Percentiles rank a stretch among this genome's conserved stretches.
Conservation (phyloP, 2,888 invertebrate genomes). For the Napeogenes inachia region DNA sequence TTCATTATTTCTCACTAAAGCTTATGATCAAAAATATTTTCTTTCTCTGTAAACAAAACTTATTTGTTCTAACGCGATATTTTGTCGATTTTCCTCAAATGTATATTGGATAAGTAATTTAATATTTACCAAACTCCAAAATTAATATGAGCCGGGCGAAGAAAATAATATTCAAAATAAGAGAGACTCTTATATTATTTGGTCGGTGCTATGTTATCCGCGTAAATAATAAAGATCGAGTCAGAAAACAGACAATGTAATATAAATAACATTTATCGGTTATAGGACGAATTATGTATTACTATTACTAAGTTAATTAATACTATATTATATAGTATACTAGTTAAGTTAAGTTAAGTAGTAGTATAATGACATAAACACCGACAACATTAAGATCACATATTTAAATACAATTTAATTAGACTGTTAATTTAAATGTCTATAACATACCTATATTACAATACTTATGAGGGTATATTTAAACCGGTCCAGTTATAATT, state of each 20-base stretch:
- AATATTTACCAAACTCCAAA: conserved; percentile 6
- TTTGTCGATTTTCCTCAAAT: conserved; percentile 3
- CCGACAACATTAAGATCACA: no score
- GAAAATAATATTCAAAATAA: conserved; percentile 7
- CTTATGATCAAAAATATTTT: background rate
- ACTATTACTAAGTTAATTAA: no score
- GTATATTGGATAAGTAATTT: conserved; percentile 8
- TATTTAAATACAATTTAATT: conserved; percentile 8
- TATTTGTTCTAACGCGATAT: background rate
- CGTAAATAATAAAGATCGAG: background rate
- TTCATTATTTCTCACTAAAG: background rate
- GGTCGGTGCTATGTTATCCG: conserved; percentile 4
- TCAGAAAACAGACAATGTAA: background rate
- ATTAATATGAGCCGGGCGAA: conserved; percentile 2
- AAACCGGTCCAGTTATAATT: conserved; percentile 48
- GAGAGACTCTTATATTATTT: conserved; percentile 2
- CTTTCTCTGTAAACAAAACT: conserved; percentile 1
- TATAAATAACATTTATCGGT: no score
- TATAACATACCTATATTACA: conserved; percentile 15
- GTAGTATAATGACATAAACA: no score
- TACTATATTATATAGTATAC: no score
- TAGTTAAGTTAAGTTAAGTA: no score
- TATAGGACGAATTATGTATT: no score
- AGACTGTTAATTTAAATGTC: no score
- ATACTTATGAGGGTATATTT: conserved; percentile 25